These are phyloP conservation scores for Myotis planiceps DNA, from an alignment of 2,797 vertebrate genomes.

Conservation along the genomic window DNA sequence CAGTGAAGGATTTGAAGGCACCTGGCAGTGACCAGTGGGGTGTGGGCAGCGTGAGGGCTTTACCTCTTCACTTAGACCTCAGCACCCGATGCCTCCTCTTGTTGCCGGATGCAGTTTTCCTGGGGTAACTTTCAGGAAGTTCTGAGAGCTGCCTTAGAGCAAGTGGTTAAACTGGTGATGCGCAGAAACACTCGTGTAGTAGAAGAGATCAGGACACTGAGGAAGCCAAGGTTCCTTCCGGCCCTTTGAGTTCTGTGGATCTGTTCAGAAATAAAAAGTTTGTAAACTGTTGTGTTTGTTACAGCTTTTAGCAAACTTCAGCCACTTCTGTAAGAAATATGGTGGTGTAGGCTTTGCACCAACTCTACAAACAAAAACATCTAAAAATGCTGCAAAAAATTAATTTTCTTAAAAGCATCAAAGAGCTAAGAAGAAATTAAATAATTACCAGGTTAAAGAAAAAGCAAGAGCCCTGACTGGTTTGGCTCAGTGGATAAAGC, in stretches of 20 bases:
- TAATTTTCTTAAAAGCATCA: conserved; percentile 25
- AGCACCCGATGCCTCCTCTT: background rate
- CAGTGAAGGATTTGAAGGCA: background rate
- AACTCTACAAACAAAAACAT: background rate
- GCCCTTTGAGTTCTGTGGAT: background rate
- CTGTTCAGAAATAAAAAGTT: background rate
- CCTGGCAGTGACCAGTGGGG: background rate
- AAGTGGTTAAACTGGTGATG: background rate
- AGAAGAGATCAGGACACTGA: background rate
- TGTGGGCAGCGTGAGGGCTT: background rate
- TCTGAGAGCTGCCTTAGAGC: background rate
- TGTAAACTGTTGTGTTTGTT: background rate
- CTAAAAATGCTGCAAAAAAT: background rate
- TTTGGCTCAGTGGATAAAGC: too few relatives aligned
- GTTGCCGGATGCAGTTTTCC: background rate
- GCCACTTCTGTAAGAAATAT: background rate
- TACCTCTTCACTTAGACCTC: background rate
- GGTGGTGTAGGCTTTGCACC: background rate
- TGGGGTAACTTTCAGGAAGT: background rate
- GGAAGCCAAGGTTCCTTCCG: background rate
- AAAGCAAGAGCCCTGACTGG: background rate
- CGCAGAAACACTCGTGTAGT: background rate
- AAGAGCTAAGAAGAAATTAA: background rate
- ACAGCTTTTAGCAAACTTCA: background rate
- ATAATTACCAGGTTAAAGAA: background rate